Evolutionary conservation across 1,140 invertebrate species (phyloP), one percentile per base, ranked within the genome.

Genomic region (Drosophila pruinosa): DNA sequence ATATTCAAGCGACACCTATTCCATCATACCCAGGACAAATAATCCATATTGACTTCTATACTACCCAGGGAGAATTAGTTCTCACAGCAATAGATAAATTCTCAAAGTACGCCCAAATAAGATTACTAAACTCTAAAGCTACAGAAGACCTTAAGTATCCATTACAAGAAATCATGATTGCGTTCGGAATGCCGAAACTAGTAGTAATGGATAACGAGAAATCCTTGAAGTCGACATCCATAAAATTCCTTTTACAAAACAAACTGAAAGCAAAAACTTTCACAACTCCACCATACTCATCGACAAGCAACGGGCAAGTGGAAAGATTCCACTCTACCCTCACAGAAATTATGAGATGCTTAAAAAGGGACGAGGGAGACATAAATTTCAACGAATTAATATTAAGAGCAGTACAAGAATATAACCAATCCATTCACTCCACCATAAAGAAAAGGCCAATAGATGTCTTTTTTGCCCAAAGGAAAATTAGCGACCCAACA

Each of bases 191-290:
- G 12, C 77, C 73, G 0, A 57, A 79, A 38, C 24, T 1, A 5
- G 31, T 77, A 5, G 65, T 79, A 3, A 63, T 76, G 17, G 70
- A 80, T 17, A 76, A 80, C 21, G 62, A 76, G 59, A 68, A 68
- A 50, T 65, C 65, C 0, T 34, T 76, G 4, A 75, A 75, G 14
- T 78, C 72, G 19, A 36, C 38, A n/a, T 38, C 47, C 5, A 71
- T 67, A 10, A 61, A 8, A 1, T 52, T 54, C n/a, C 72, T 67
- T 54, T n/a, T 65, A 2, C 31, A 79, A 12, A 48, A 79, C 26
- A 24, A 65, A 24, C 12, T 17, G 0, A 72, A 68, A 0, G 41
- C n/a, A n/a, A n/a, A 65, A 24, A 62, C 52, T 34, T 54, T 22
- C 21, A 54, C 7, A 38, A 26, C 53, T 1, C 63, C 61, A 3